These are phyloP conservation scores for Pachypanchax playfairii DNA, from an alignment of 2,113 vertebrate species.

Conservation along the genomic window DNA sequence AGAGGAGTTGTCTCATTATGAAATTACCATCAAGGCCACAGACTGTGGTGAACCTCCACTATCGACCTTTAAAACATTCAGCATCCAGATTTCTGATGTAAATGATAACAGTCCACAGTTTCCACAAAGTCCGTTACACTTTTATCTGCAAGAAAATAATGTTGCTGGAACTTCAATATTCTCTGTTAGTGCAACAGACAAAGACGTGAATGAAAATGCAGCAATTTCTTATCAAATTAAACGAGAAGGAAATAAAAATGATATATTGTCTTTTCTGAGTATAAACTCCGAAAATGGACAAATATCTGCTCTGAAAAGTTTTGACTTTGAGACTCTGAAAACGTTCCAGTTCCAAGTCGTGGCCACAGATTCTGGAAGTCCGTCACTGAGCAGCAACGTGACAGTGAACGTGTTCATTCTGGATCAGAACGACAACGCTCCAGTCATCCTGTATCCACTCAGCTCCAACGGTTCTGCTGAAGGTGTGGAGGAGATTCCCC, in stretches of 20 bases:
- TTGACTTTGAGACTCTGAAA: conserved; percentile 72
- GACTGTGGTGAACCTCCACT: conserved; percentile 70
- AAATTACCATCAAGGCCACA: conserved; percentile 69
- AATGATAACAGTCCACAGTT: conserved; percentile 77
- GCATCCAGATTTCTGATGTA: conserved; percentile 68
- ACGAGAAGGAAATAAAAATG: conserved; percentile 21
- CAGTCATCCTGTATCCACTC: conserved; percentile 64
- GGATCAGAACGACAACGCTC: conserved; percentile 68
- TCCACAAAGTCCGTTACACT: conserved; percentile 25
- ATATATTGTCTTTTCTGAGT: conserved; percentile 54
- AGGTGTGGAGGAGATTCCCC: conserved; percentile 60
- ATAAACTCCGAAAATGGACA: conserved; percentile 67
- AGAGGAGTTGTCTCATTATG: conserved; percentile 72
- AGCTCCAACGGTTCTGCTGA: conserved; percentile 66
- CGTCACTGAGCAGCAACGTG: conserved; percentile 46
- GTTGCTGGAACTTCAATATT: conserved; percentile 53
- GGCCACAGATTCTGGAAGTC: conserved; percentile 55
- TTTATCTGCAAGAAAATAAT: conserved; percentile 74
- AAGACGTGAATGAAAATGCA: conserved; percentile 65
- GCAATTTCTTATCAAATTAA: conserved; percentile 57
- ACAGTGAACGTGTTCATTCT: conserved; percentile 60
- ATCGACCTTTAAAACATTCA: conserved; percentile 56
- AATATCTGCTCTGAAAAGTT: conserved; percentile 59
- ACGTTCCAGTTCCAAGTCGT: conserved; percentile 60
- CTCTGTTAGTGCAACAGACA: conserved; percentile 63